Evolutionary conservation across 2,113 vertebrate species (phyloP).

Genomic region (sheep (Ovis aries)): ARS-UI_Ramb_v3.0 NC_056068.1:69100501-69101000

Average conservation of each 20-base stretch:
- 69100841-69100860: neutral
- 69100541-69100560: neutral
- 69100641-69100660: neutral
- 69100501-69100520: neutral
- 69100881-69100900: neutral
- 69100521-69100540: neutral
- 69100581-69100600: neutral
- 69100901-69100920: neutral
- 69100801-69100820: neutral
- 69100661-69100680: neutral
- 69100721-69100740: neutral
- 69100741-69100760: neutral
- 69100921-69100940: neutral
- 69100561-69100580: neutral
- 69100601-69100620: neutral
- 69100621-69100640: neutral
- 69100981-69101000: neutral
- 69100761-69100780: neutral
- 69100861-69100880: neutral
- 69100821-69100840: neutral
- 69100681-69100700: neutral
- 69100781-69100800: neutral
- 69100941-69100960: neutral
- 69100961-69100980: neutral
- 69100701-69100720: neutral